Conservation (phyloP, 2,888 invertebrate genomes). For the Pristionchus japonicus region DNA sequence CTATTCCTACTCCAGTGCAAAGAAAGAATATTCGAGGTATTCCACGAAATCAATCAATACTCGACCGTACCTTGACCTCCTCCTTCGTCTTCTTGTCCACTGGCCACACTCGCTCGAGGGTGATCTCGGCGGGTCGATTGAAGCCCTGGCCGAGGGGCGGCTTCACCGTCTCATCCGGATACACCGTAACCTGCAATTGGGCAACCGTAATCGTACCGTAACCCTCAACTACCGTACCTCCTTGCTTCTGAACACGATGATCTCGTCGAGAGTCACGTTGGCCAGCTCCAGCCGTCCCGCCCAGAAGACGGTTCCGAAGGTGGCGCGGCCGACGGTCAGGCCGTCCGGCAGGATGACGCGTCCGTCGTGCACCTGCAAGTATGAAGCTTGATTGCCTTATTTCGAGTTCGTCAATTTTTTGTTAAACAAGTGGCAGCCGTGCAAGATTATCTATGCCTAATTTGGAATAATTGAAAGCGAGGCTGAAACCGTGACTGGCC, state of each 20-base stretch:
- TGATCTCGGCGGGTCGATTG: slow-evolving; percentile 83
- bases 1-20: no score
- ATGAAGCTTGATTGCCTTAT: no score
- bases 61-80: slow-evolving; percentile 82
- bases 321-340: slow-evolving; percentile 77
- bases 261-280: slow-evolving; percentile 58
- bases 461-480: no score
- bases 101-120: slow-evolving; percentile 94
- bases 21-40: no score
- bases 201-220: neutral
- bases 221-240: slow-evolving; percentile 80
- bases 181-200: slow-evolving; percentile 83
- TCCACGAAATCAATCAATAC: neutral
- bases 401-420: no score
- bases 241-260: slow-evolving; percentile 87
- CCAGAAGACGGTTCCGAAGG: slow-evolving; percentile 78
- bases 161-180: slow-evolving; percentile 90
- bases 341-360: slow-evolving; percentile 73
- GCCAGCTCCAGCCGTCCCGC: slow-evolving; percentile 74
- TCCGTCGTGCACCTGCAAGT: slow-evolving; percentile 49
- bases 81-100: slow-evolving; percentile 86
- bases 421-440: no score
- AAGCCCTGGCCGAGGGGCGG: slow-evolving; percentile 89
- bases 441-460: no score
- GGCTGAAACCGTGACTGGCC: no score